phyloP scores from a whole-genome alignment of 2,888 invertebrate genomes.

The Neoitamus cyanurus region DNA sequence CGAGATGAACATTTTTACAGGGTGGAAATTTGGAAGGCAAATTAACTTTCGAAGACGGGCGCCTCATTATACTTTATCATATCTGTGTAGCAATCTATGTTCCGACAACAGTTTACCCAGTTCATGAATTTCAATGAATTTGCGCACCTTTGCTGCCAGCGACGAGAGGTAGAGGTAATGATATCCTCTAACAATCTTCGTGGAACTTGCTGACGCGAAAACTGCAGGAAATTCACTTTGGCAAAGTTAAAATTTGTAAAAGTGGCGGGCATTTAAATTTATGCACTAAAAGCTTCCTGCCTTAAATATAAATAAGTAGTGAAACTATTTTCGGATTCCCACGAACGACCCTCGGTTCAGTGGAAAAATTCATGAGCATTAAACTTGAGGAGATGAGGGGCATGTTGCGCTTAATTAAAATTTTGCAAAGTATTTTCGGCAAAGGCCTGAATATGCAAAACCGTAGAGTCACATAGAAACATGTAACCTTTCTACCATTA shows the following conservation, averaged over 20 bases:
- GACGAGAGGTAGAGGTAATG: not conserved
- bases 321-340: too few species aligned
- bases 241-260: not conserved
- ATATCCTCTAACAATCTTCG: not conserved
- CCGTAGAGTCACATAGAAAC: not conserved
- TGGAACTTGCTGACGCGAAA: not conserved
- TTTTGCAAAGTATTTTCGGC: not conserved
- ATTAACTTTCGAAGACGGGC: constrained; percentile 15
- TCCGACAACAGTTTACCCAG: constrained; percentile 27
- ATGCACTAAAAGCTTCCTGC: not conserved
- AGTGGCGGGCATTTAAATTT: not conserved
- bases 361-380: too few species aligned
- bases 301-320: not conserved
- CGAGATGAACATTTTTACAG: constrained; percentile 1
- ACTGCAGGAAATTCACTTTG: not conserved
- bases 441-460: not conserved
- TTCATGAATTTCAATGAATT: constrained; percentile 42
- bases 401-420: too few species aligned
- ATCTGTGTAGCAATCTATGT: constrained; percentile 36
- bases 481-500: not conserved
- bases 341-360: too few species aligned
- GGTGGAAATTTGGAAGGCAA: constrained; percentile 34
- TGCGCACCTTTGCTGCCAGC: not conserved
- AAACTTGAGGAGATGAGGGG: too few species aligned
- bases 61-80: constrained; percentile 32